Conservation (phyloP, 1,140 invertebrate species). For the Venturia canescens region DNA sequence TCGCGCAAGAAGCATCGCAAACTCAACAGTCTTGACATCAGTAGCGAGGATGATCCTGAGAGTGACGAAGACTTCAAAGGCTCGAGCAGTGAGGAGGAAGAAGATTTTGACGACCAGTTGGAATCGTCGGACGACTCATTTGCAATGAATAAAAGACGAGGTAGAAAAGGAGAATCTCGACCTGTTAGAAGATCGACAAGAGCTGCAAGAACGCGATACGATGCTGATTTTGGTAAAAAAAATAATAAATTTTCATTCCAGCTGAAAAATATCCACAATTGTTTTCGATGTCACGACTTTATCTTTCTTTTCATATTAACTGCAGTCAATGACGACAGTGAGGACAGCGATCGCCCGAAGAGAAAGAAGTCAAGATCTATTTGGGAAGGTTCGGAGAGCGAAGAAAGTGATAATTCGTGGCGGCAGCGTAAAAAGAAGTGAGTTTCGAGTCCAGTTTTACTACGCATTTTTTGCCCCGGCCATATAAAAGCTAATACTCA, state of each 20-base stretch:
- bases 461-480: not conserved
- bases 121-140: slow-evolving; percentile 80
- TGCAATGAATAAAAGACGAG: slow-evolving; percentile 67
- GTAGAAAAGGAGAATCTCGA: slow-evolving; percentile 69
- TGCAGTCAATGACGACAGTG: slow-evolving; percentile 78
- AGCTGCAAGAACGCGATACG: slow-evolving; percentile 78
- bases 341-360: slow-evolving; percentile 78
- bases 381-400: slow-evolving; percentile 79
- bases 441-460: slow-evolving; percentile 16
- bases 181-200: slow-evolving; percentile 79
- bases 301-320: slow-evolving; percentile 45
- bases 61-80: slow-evolving; percentile 93
- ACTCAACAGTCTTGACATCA: slow-evolving; percentile 88
- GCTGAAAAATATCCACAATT: not conserved
- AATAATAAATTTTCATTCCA: not conserved
- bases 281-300: slow-evolving; percentile 31
- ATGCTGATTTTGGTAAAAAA: slow-evolving; percentile 80
- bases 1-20: slow-evolving; percentile 84
- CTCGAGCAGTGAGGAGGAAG: slow-evolving; percentile 80
- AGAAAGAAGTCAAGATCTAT: slow-evolving; percentile 77
- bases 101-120: slow-evolving; percentile 78
- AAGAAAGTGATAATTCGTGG: slow-evolving; percentile 81
- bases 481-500: no score
- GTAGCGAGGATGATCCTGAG: slow-evolving; percentile 87
- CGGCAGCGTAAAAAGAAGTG: slow-evolving; percentile 76